Conservation (phyloP, 2,113 vertebrate genomes). For the Indri indri region DNA sequence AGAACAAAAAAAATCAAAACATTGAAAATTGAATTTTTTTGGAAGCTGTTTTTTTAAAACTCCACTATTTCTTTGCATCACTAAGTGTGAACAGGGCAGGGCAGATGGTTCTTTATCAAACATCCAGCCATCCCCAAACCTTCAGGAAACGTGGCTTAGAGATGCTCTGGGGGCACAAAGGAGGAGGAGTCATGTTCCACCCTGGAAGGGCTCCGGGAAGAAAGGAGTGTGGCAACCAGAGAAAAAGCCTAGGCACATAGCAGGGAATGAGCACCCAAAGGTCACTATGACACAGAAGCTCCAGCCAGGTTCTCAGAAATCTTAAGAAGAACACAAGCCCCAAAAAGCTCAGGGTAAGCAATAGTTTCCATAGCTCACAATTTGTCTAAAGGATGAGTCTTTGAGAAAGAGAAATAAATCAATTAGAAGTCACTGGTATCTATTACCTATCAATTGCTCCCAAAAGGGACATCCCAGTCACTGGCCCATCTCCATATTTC, state of each 20-base stretch:
- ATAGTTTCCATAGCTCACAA: not conserved
- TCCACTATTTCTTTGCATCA: not conserved
- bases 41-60: not conserved
- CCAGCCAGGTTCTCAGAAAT: not conserved
- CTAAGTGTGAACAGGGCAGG: not conserved
- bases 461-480: not conserved
- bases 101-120: not conserved
- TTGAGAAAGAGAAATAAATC: slow-evolving; percentile 5
- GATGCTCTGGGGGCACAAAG: not conserved
- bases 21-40: not conserved
- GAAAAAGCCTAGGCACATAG: not conserved
- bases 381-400: not conserved
- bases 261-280: not conserved
- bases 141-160: not conserved
- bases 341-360: not conserved
- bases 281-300: not conserved
- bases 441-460: not conserved
- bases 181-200: not conserved
- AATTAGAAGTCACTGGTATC: not conserved
- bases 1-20: not conserved
- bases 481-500: not conserved
- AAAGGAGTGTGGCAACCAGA: not conserved
- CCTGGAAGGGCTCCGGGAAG: not conserved
- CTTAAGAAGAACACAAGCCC: not conserved
- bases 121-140: not conserved